These are phyloP conservation scores for Martes flavigula DNA, from an alignment of 2,797 vertebrate genomes.

Conservation along the genomic window DNA sequence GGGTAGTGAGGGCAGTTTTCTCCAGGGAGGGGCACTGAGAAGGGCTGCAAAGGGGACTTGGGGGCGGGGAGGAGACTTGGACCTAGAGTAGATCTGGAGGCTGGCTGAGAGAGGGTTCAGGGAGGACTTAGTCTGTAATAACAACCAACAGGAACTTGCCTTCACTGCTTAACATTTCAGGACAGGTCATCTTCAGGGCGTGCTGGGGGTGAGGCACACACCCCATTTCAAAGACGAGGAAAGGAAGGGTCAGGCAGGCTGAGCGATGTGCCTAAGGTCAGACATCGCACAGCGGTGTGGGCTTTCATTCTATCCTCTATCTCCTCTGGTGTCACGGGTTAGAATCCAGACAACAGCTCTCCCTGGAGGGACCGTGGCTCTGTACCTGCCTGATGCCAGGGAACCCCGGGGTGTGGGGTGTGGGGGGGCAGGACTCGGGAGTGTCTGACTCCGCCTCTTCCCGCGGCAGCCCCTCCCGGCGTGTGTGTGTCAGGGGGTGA, in stretches of 20 bases:
- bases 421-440: accelerated
- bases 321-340: background rate
- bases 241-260: background rate
- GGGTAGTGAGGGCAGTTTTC: background rate
- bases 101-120: background rate
- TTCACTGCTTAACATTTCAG: background rate
- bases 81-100: background rate
- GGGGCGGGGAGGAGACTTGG: background rate
- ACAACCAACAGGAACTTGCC: background rate
- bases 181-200: background rate
- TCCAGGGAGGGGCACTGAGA: background rate
- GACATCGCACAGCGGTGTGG: background rate
- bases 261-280: background rate
- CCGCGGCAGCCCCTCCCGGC: background rate
- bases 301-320: background rate
- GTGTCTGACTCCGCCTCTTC: background rate
- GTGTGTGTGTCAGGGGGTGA: accelerated
- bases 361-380: background rate
- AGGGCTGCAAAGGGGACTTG: background rate
- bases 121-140: background rate
- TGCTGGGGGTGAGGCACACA: background rate
- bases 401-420: background rate
- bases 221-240: background rate
- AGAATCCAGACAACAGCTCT: background rate
- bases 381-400: background rate